A percentile compares a stretch with the other conserved stretches of the same genome.
phyloP scores from a whole-genome alignment of 2,113 vertebrate genomes.

The Psophia crepitans region DNA sequence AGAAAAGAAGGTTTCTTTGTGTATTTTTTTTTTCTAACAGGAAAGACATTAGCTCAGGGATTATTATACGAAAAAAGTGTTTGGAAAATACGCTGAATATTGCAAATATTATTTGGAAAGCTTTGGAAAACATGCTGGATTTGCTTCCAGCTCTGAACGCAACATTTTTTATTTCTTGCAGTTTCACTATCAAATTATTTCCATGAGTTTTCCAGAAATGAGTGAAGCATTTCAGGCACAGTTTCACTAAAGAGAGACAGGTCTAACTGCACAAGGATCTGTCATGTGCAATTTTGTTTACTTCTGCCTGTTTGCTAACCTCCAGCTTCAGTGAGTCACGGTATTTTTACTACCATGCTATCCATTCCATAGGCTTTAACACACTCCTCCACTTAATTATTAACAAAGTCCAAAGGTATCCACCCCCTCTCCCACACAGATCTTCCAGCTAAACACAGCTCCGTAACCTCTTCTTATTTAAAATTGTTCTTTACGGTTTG shows the following conservation, averaged over 20 bases:
- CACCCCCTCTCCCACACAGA: conserved; percentile 63
- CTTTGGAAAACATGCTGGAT: neutral
- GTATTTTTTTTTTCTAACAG: neutral
- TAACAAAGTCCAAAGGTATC: conserved; percentile 59
- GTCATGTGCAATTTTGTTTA: conserved; percentile 35
- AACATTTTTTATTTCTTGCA: neutral
- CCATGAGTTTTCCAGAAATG: neutral
- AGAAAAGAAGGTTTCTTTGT: neutral
- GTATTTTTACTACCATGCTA: conserved; percentile 45
- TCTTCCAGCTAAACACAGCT: conserved; percentile 45
- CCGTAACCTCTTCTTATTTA: conserved; percentile 10
- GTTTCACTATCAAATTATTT: neutral
- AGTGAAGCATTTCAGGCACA: neutral
- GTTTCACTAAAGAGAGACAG: neutral
- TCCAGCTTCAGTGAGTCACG: conserved; percentile 22
- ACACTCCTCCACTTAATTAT: conserved; percentile 53
- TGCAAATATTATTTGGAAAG: neutral
- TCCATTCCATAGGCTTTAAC: conserved; percentile 49
- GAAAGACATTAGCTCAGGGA: neutral
- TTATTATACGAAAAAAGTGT: neutral
- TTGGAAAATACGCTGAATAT: neutral
- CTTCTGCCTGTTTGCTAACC: conserved; percentile 37
- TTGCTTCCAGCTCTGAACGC: neutral
- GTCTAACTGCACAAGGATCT: neutral
- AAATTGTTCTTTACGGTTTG: conserved; percentile 5